Conservation (phyloP, 1,140 invertebrate species). For the Drosophila asahinai region DNA sequence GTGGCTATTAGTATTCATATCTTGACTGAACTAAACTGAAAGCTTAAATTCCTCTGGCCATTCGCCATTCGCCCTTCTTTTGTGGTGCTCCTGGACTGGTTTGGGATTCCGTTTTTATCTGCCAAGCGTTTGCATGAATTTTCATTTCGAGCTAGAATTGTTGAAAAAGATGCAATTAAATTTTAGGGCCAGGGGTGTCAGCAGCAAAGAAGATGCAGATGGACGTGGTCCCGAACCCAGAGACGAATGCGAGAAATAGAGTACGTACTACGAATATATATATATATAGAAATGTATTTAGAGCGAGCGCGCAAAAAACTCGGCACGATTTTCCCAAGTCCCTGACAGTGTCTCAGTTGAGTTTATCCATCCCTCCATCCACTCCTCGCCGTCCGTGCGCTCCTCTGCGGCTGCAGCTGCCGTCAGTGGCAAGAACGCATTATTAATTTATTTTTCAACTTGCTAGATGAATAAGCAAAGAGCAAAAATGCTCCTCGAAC, state of each 20-base stretch:
- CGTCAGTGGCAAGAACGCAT: conserved; percentile 82
- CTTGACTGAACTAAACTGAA: conserved; percentile 83
- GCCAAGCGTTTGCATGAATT: conserved; percentile 76
- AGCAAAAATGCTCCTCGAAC: conserved; percentile 69
- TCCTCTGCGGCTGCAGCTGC: conserved; percentile 74
- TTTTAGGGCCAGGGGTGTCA: conserved; percentile 66
- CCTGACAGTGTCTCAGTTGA: conserved; percentile 42
- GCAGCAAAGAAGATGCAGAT: conserved; percentile 31
- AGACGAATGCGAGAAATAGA: conserved; percentile 35
- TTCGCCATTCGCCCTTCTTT: conserved; percentile 43
- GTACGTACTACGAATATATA: conserved; percentile 11
- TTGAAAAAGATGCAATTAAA: conserved; percentile 83
- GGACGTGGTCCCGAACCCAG: conserved; percentile 34
- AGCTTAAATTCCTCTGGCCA: conserved; percentile 77
- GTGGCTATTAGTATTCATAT: conserved; percentile 84
- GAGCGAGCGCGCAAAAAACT: conserved; percentile 29
- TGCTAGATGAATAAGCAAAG: conserved; percentile 83
- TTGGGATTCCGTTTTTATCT: conserved; percentile 52
- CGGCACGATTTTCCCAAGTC: conserved; percentile 46
- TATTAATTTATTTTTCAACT: conserved; percentile 84
- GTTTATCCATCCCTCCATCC: not conserved
- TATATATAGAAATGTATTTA: conserved; percentile 17
- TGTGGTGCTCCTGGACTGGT: conserved; percentile 4
- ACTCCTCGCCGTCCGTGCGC: not conserved
- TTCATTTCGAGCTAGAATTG: conserved; percentile 80